Conservation (phyloP, 2,797 vertebrate species). For the Tamandua tetradactyla region DNA sequence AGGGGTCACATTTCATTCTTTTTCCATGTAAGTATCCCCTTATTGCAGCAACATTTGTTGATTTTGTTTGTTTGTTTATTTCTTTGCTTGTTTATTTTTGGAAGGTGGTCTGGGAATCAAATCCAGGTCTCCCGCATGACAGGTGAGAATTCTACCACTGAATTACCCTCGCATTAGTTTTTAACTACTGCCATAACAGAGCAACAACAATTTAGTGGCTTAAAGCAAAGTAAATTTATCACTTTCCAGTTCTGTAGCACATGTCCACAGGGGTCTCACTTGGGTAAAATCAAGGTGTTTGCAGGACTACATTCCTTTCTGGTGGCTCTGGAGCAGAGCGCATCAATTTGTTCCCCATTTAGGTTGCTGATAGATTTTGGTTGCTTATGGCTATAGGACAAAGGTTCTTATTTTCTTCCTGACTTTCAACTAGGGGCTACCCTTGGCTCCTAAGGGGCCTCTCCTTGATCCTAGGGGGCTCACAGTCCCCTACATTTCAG, state of each 20-base stretch:
- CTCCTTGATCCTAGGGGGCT: background rate
- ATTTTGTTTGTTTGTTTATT: no score
- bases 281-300: background rate
- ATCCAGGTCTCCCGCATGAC: no score
- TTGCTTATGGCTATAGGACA: background rate
- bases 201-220: background rate
- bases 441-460: rapidly evolving
- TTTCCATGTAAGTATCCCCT: no score
- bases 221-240: background rate
- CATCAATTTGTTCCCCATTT: background rate
- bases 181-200: background rate
- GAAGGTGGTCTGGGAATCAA: no score
- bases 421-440: background rate
- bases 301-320: background rate
- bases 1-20: no score
- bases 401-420: background rate
- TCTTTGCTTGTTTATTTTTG: no score
- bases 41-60: no score
- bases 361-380: background rate
- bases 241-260: no score
- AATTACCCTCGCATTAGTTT: no score
- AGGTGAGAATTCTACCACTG: no score
- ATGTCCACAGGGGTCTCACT: background rate
- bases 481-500: background rate
- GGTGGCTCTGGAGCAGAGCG: background rate